Base-by-base conservation (phyloP, 2,888 invertebrate genomes). In the Galerucella calmariensis region DNA sequence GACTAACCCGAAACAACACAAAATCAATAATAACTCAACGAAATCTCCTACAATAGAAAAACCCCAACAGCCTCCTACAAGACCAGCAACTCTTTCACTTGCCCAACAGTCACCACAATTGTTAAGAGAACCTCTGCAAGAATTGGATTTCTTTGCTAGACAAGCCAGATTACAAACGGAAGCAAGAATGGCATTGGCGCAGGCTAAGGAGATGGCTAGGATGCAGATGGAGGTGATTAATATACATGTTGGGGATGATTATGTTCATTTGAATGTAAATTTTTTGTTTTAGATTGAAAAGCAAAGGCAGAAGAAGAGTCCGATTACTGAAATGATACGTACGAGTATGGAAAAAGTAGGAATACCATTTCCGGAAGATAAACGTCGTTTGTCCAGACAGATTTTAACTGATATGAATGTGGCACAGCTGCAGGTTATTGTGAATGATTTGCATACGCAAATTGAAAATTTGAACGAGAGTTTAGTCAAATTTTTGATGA, bases 351-450 rank as follows among this genome's bases (percentile, higher is more conserved):
- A 92, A 84, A 95, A 95, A 89, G 94, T 97, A 75, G 95, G 94
- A 77, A 93, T 95, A 74, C 93, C 94, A 77, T 93, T 96, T 82
- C 94, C 95, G 44, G 92, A 94, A 81, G 95, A 95, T 82, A 91
- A 95, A 82, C 92, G 95, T 79, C 92, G 96, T 77, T 90, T 97
- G 70, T 94, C 94, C 12, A 91, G 96, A 46, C 95, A 95, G 84
- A 91, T 96, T 82, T 90, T 97, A 81, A 95, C 95, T 35, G 96
- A 96, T 86, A 95, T 98, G 94, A 97, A 97, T 87, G 92, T 97
- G 76, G 95, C 97, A 53, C 97, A 97, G 88, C 89, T 97, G 75
- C 95, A 97, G 91, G 95, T 97, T 77, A 94, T 98, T 82, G 97
- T 97, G 77, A 97, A 98, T 87, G 97, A 97, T 88, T 89, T 98